phyloP scores from a whole-genome alignment of 2,888 invertebrate genomes.

The Melipona bicolor region DNA sequence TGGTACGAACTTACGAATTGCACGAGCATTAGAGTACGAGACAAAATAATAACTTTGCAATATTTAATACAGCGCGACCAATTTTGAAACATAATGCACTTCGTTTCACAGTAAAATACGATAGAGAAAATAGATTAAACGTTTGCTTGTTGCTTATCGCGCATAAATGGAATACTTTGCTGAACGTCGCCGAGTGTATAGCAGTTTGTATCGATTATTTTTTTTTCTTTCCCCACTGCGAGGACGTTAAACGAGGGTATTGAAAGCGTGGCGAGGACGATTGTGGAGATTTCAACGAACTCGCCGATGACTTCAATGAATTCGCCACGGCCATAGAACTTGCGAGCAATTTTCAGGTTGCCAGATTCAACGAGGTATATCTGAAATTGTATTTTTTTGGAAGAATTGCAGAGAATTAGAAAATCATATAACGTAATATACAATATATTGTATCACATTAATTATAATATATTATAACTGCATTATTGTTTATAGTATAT shows the following conservation, averaged over 20 bases:
- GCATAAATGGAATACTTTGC: not conserved
- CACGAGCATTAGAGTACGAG: not conserved
- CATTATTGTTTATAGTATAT: no score
- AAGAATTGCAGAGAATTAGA: no score
- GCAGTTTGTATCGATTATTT: constrained; percentile 4
- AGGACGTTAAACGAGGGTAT: not conserved
- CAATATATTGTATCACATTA: no score
- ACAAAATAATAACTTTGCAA: not conserved
- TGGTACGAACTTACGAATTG: not conserved
- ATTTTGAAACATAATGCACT: not conserved
- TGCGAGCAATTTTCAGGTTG: no score
- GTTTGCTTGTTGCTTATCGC: not conserved
- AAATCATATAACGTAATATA: no score
- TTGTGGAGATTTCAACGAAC: constrained; percentile 61
- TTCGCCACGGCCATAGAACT: not conserved
- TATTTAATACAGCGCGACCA: not conserved
- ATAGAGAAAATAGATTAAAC: not conserved
- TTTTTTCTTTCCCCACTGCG: not conserved
- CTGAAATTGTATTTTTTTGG: no score
- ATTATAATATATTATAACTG: no score
- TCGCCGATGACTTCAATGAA: constrained; percentile 58
- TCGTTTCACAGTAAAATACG: not conserved
- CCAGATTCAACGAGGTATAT: no score
- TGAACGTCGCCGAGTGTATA: not conserved
- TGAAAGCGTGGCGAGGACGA: constrained; percentile 5